Evolutionary conservation across 1,140 invertebrate species (phyloP).

Genomic region (Achatina immaculata): DNA sequence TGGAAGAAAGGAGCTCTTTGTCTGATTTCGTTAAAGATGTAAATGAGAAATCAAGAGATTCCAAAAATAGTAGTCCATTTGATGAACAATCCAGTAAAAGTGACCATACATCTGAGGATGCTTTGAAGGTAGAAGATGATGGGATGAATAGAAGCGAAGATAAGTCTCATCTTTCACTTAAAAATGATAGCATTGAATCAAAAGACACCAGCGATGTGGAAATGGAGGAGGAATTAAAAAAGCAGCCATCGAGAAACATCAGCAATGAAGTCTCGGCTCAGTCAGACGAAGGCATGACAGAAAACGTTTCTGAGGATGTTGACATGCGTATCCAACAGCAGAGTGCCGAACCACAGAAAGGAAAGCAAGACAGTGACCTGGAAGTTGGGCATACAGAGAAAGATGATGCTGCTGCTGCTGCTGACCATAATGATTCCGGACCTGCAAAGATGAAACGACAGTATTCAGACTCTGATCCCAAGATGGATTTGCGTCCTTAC

Average conservation of each 20-base stretch:
- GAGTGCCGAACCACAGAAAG: background rate
- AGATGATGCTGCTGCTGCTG: background rate
- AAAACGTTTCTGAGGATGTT: conserved; percentile 6
- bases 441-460: background rate
- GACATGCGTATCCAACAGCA: conserved; percentile 23
- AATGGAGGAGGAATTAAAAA: background rate
- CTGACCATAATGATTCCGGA: background rate
- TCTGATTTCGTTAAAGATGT: no score
- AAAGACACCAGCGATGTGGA: background rate
- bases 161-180: background rate
- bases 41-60: background rate
- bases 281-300: background rate
- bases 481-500: background rate
- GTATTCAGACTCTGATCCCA: background rate
- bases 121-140: conserved; percentile 6
- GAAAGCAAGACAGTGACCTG: background rate
- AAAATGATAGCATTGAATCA: background rate
- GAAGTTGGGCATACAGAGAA: background rate
- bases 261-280: background rate
- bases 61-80: background rate
- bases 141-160: background rate
- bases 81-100: background rate
- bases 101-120: background rate
- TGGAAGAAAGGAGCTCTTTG: no score
- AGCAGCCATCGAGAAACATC: background rate